Evolutionary conservation across 23 tunicate species (phyloP).

Genomic region (Trididemnum nubilum): DNA sequence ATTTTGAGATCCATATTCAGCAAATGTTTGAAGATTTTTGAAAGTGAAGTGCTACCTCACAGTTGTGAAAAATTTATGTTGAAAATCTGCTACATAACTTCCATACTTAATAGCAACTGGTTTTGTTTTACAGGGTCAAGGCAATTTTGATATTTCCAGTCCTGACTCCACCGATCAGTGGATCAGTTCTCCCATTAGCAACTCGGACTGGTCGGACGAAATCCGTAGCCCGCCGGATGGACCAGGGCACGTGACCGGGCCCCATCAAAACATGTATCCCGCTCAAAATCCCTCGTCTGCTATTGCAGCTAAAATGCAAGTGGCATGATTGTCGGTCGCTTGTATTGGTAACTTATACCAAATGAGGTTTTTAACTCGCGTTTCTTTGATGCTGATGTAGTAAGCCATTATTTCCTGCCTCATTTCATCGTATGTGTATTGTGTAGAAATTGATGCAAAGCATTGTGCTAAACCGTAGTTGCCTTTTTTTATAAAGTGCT

Average conservation of each 20-base stretch:
- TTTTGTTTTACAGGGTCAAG: too few species aligned
- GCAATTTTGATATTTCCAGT: constrained; percentile 69
- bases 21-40: too few species aligned
- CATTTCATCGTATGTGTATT: not conserved
- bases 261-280: constrained; percentile 8
- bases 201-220: constrained; percentile 86
- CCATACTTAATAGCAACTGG: too few species aligned
- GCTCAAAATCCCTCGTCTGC: not conserved
- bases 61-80: too few species aligned
- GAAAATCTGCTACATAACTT: too few species aligned
- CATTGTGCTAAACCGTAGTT: not conserved
- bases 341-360: too few species aligned
- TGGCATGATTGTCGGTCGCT: not conserved
- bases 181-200: constrained; percentile 83
- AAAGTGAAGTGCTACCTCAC: too few species aligned
- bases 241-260: constrained; percentile 1
- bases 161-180: constrained; percentile 92
- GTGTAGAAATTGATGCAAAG: not conserved
- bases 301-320: constrained; percentile 22
- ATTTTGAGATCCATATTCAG: too few species aligned
- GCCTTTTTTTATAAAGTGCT: not conserved
- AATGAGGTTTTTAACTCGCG: too few species aligned
- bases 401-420: not conserved
- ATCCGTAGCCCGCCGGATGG: constrained; percentile 41
- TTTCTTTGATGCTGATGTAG: too few species aligned